phyloP scores from a whole-genome alignment of 2,888 invertebrate genomes.

The Tenthredo amoena region DNA sequence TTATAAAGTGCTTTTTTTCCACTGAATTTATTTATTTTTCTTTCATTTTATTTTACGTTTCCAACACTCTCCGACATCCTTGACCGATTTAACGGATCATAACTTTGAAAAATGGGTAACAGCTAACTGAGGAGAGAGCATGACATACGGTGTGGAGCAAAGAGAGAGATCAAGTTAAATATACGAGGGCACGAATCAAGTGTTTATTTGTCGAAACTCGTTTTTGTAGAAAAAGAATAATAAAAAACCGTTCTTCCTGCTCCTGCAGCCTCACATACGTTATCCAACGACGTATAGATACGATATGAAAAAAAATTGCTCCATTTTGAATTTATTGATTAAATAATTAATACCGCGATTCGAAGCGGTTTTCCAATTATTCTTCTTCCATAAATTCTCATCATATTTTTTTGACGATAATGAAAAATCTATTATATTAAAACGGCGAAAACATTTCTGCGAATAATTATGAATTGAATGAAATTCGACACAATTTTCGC shows the following conservation, averaged over 20 bases:
- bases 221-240: background rate
- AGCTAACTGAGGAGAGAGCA: background rate
- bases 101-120: constrained; percentile 4
- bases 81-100: constrained; percentile 24
- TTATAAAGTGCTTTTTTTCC: background rate
- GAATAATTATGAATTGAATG: background rate
- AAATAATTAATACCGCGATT: background rate
- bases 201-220: background rate
- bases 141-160: background rate
- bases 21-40: background rate
- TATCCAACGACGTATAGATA: background rate
- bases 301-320: background rate
- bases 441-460: background rate
- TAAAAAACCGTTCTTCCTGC: background rate
- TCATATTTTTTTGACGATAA: background rate
- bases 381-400: background rate
- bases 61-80: background rate
- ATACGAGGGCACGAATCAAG: background rate
- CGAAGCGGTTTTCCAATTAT: background rate
- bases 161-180: background rate
- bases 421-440: background rate
- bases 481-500: background rate
- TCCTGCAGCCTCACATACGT: background rate
- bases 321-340: background rate
- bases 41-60: background rate